Evolutionary conservation across 1,140 invertebrate genomes (phyloP).

Genomic region (Procambarus clarkii): DNA sequence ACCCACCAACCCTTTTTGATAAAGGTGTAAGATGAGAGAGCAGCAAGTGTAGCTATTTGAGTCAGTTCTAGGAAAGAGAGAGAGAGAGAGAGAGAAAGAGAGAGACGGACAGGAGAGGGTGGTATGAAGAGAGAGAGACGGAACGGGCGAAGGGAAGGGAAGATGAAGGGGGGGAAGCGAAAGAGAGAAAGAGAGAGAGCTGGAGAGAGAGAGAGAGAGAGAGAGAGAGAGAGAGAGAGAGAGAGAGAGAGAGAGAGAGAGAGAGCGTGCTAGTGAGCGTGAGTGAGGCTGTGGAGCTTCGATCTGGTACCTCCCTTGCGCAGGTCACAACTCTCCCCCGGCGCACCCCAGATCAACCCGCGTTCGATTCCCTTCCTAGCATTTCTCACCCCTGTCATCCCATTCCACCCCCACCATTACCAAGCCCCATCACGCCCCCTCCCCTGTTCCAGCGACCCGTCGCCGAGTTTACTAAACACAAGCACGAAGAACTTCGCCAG

Average conservation of each 20-base stretch:
- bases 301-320: conserved; percentile 16
- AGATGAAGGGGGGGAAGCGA: not conserved
- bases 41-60: no score
- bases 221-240: conserved; percentile 21
- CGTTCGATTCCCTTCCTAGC: not conserved
- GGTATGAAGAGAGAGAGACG: no score
- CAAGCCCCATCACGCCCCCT: not conserved
- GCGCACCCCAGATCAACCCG: conserved; percentile 28
- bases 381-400: not conserved
- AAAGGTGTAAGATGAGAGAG: not conserved
- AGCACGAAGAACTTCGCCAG: not conserved
- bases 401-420: not conserved
- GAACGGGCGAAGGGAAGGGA: no score
- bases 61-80: no score
- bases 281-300: conserved; percentile 41
- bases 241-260: not conserved
- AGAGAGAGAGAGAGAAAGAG: no score
- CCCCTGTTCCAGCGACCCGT: not conserved
- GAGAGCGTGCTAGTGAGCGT: conserved; percentile 46
- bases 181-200: not conserved
- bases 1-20: not conserved
- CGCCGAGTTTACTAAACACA: no score
- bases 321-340: conserved; percentile 44
- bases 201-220: conserved; percentile 32
- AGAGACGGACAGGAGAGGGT: no score